Conservation (phyloP, 2,888 invertebrate species). For the Coremacera marginata region DNA sequence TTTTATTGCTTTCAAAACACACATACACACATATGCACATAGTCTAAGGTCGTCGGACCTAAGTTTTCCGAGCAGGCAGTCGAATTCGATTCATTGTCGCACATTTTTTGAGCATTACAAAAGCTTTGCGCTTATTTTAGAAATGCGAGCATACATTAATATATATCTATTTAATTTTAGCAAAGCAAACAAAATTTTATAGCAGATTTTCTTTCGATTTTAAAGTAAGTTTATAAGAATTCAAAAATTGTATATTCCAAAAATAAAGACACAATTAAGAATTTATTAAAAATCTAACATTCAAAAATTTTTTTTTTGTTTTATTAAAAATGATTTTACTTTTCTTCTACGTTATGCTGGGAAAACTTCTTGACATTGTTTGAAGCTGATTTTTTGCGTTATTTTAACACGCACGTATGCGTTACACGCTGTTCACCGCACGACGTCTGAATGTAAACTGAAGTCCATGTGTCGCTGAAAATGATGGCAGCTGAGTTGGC, state of each 20-base stretch:
- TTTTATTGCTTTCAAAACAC: background rate
- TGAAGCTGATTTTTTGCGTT: too few relatives aligned
- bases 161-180: background rate
- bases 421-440: slow-evolving; percentile 53
- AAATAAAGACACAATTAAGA: too few relatives aligned
- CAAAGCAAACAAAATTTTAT: background rate
- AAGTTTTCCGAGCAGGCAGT: background rate
- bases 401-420: slow-evolving; percentile 22
- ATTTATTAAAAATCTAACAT: too few relatives aligned
- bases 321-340: too few relatives aligned
- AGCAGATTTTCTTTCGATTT: background rate
- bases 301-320: too few relatives aligned
- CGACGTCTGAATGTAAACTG: slow-evolving; percentile 67
- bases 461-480: slow-evolving; percentile 59
- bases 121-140: slow-evolving; percentile 16
- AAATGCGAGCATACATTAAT: background rate
- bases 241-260: too few relatives aligned
- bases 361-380: too few relatives aligned
- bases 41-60: slow-evolving; percentile 16
- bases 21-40: background rate
- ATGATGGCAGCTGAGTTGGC: slow-evolving; percentile 50
- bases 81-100: background rate
- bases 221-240: too few relatives aligned
- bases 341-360: too few relatives aligned
- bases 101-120: slow-evolving; percentile 25